Evolutionary conservation across 1,140 invertebrate genomes (phyloP), one percentile per base, ranked within the genome.

Genomic region (Brachionus rubens): DNA sequence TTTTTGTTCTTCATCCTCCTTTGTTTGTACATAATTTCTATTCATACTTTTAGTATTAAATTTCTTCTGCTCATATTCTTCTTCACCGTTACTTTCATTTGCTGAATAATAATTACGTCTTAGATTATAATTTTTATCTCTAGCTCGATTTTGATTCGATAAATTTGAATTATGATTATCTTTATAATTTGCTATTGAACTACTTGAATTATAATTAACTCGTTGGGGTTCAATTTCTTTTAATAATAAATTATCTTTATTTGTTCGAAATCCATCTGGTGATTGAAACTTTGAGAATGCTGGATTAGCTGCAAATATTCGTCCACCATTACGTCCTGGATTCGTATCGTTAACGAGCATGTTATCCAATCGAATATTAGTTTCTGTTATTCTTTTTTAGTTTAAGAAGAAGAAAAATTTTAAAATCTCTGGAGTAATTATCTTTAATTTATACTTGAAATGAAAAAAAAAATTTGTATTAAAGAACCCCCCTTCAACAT

Each of bases 1-100:
- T 24, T 72, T 40, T 21, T 72, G 21, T 24, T 72, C 33, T 36
- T 50, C 46, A 24, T 54, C 46, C 33, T 36, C 3, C 9, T 36
- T 5, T 36, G 4, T 36, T 9, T 36, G 9, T 36, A 19, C 33
- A 43, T 65, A 65, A n/a, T 24, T 43, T 65, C n/a, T n/a, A n/a
- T n/a, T n/a, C n/a, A n/a, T 65, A 65, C 5, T 43, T 65, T 12
- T 43, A 12, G 7, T 43, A 43, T 65, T 65, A 41, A 43, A 24
- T 28, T 26, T 65, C 21, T n/a, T 65, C 19, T 36, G 28, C 12
- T 65, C 59, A 28, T 65, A 65, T 21, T 65, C 59, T 41, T 65
- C 59, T 65, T 65, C 59, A 65, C 59, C 59, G 24, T 65, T 65
- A 41, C 59, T 65, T 24, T 65, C 59, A 30, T 36, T 24, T 9